Evolutionary conservation across 37 sponge, comb jelly and placozoan genomes (phyloP).

Genomic region (Diacarnus erythraeanus): DNA sequence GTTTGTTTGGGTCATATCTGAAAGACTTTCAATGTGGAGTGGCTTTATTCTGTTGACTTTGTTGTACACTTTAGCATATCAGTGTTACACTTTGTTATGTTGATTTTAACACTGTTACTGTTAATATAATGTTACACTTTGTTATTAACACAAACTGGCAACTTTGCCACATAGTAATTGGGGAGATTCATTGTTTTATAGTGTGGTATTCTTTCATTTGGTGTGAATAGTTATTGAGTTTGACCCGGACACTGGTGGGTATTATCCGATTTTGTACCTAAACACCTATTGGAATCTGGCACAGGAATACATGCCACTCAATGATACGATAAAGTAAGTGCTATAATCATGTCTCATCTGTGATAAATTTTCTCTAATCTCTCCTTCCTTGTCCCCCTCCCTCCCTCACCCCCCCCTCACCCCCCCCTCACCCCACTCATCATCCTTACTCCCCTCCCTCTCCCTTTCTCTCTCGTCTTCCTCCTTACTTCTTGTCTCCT

Average conservation of each 20-base stretch:
- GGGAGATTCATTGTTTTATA: too few relatives aligned
- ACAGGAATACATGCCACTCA: slow-evolving; percentile 91
- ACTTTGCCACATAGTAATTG: too few relatives aligned
- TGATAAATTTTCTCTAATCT: background rate
- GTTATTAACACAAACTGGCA: too few relatives aligned
- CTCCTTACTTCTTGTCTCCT: background rate
- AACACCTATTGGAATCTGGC: slow-evolving; percentile 98
- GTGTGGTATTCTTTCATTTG: too few relatives aligned
- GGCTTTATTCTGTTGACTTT: too few relatives aligned
- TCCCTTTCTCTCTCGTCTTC: background rate
- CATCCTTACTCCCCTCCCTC: background rate
- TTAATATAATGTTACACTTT: too few relatives aligned
- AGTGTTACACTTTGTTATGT: too few relatives aligned
- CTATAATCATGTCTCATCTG: background rate
- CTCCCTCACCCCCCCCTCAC: background rate
- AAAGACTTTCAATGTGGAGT: too few relatives aligned
- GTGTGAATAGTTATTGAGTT: slow-evolving; percentile 84
- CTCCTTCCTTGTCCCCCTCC: slow-evolving; percentile 5
- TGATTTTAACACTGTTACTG: too few relatives aligned
- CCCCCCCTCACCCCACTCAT: background rate
- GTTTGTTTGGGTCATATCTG: too few relatives aligned
- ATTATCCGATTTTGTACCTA: slow-evolving; percentile 87
- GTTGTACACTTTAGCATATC: too few relatives aligned
- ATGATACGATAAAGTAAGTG: slow-evolving; percentile 83
- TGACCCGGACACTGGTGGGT: slow-evolving; percentile 70